Conservation (phyloP, 2,888 invertebrate species). For the Drosophila meridiana region DNA sequence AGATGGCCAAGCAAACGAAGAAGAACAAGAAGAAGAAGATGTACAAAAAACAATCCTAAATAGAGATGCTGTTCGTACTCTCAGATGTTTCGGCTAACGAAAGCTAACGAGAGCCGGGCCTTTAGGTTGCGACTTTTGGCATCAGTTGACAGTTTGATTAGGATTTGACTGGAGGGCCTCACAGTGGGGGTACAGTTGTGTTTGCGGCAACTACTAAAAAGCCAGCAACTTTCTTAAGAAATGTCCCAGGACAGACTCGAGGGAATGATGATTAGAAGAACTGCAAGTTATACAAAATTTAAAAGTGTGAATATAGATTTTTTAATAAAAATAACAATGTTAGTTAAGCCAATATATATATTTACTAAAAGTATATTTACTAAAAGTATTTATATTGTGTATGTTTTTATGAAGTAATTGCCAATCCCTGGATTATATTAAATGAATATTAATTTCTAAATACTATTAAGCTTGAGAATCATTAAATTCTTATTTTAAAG, state of each 20-base stretch:
- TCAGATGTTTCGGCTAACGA: constrained; percentile 29
- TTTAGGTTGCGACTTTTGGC: constrained; percentile 48
- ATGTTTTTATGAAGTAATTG: no score
- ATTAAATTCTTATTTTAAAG: neutral
- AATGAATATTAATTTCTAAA: no score
- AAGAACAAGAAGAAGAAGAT: constrained; percentile 6
- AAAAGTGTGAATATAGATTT: neutral
- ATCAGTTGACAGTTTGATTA: constrained; percentile 66
- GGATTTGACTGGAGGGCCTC: constrained; percentile 34
- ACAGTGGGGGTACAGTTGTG: constrained; percentile 49
- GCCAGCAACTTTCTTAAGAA: constrained; percentile 11
- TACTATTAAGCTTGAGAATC: no score
- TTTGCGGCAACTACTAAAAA: constrained; percentile 29
- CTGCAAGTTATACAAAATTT: neutral
- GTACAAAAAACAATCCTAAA: constrained; percentile 13
- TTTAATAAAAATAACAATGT: no score
- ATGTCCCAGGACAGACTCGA: constrained; percentile 8
- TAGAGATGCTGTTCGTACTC: constrained; percentile 40
- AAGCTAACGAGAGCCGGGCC: constrained; percentile 47
- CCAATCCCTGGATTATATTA: no score
- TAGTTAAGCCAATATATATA: no score
- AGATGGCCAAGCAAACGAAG: constrained; percentile 39
- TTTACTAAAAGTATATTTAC: no score
- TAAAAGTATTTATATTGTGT: no score
- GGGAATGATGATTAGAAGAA: constrained; percentile 38